Percentiles rank a stretch among this genome's conserved stretches.
phyloP scores from a whole-genome alignment of 2,113 vertebrate species.

The Phoxinus phoxinus region DNA sequence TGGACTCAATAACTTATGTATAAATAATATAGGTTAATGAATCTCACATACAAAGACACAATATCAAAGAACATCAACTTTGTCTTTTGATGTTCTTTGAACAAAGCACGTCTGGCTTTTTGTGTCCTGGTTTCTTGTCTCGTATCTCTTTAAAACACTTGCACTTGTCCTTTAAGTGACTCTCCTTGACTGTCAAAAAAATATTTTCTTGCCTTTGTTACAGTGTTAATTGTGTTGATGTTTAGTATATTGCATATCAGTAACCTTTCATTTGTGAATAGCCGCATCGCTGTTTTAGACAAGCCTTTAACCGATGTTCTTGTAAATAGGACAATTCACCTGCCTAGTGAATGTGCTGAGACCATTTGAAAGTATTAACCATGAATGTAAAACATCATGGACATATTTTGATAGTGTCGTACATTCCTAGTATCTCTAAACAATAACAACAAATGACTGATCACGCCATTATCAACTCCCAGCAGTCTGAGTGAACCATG shows the following conservation, averaged over 20 bases:
- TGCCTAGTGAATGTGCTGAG: constrained; percentile 42
- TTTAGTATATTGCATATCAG: not conserved
- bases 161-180: not conserved
- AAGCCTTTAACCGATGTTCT: not conserved
- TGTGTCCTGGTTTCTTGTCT: constrained; percentile 5
- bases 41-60: not conserved
- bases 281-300: not conserved
- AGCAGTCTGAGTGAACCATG: not conserved
- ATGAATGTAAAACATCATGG: constrained; percentile 41
- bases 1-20: not conserved
- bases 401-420: constrained; percentile 1
- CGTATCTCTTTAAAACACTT: not conserved
- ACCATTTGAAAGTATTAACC: constrained; percentile 53
- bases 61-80: not conserved
- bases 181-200: not conserved
- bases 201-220: not conserved
- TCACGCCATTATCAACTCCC: not conserved
- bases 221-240: not conserved
- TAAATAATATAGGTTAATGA: not conserved
- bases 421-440: not conserved
- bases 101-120: not conserved
- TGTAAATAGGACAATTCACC: not conserved
- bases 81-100: not conserved
- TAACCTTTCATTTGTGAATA: not conserved
- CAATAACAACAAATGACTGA: not conserved